Conservation (phyloP, 2,113 vertebrate genomes). For the Syngnathoides biaculeatus region DNA sequence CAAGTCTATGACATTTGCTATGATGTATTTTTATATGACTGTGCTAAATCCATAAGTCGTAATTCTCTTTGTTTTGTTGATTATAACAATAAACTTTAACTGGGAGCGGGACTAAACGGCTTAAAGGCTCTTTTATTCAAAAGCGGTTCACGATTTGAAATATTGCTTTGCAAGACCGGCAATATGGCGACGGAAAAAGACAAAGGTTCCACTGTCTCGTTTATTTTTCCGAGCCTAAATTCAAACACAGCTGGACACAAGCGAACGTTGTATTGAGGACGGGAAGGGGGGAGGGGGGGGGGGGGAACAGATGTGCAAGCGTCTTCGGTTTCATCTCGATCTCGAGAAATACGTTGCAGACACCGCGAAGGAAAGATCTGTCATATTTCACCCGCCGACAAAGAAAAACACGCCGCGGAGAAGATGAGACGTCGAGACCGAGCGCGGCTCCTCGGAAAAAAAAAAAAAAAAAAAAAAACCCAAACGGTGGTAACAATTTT, state of each 20-base stretch:
- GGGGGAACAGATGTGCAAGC: conserved; percentile 55
- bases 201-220: conserved; percentile 42
- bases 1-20: too few relatives aligned
- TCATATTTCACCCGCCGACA: conserved; percentile 52
- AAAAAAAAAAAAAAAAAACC: too few relatives aligned
- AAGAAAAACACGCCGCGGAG: conserved; percentile 18
- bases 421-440: conserved; percentile 32
- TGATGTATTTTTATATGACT: too few relatives aligned
- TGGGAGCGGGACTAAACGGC: too few relatives aligned
- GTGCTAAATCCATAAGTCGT: too few relatives aligned
- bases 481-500: conserved; percentile 32
- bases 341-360: conserved; percentile 53
- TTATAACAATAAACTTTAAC: too few relatives aligned
- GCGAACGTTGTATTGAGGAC: conserved; percentile 33
- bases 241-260: conserved; percentile 50
- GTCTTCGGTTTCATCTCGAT: conserved; percentile 60
- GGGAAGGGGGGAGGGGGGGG: conserved; percentile 28
- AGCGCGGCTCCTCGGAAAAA: conserved; percentile 52
- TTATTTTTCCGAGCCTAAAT: conserved; percentile 24
- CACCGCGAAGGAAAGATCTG: conserved; percentile 53
- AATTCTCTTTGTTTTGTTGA: too few relatives aligned
- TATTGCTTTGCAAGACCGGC: too few relatives aligned
- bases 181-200: too few relatives aligned
- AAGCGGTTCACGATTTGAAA: too few relatives aligned
- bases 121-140: too few relatives aligned